Conservation (phyloP, 2,113 vertebrate genomes). For the Scophthalmus maximus region DNA sequence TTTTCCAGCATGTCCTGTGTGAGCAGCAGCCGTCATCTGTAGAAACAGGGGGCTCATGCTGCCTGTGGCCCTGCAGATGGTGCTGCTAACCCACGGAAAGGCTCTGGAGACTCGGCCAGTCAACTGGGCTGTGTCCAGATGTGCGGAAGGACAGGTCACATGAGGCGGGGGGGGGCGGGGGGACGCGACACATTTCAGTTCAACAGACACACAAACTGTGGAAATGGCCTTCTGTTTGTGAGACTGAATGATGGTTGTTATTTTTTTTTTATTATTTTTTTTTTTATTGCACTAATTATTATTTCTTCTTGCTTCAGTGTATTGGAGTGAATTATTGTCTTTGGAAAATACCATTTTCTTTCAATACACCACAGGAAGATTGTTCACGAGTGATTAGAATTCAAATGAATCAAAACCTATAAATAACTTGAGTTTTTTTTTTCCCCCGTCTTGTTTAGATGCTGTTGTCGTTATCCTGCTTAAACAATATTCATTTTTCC, state of each 20-base stretch:
- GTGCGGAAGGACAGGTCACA: background rate
- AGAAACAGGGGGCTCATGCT: background rate
- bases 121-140: background rate
- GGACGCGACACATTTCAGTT: background rate
- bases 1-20: background rate
- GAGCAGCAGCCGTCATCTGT: background rate
- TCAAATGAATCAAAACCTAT: background rate
- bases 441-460: background rate
- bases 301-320: background rate
- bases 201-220: background rate
- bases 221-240: background rate
- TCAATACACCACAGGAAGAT: background rate
- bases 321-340: background rate
- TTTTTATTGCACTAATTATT: background rate
- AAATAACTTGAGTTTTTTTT: too few species aligned
- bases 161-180: background rate
- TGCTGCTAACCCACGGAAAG: slow-evolving; percentile 34
- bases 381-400: background rate
- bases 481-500: background rate
- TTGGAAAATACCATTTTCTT: too few species aligned
- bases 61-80: slow-evolving; percentile 54
- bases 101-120: background rate
- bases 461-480: background rate
- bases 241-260: background rate
- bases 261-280: background rate